Percentiles rank a stretch among this genome's conserved stretches.
Conservation (phyloP, 2,113 vertebrate species). For the Setophaga coronata region DNA sequence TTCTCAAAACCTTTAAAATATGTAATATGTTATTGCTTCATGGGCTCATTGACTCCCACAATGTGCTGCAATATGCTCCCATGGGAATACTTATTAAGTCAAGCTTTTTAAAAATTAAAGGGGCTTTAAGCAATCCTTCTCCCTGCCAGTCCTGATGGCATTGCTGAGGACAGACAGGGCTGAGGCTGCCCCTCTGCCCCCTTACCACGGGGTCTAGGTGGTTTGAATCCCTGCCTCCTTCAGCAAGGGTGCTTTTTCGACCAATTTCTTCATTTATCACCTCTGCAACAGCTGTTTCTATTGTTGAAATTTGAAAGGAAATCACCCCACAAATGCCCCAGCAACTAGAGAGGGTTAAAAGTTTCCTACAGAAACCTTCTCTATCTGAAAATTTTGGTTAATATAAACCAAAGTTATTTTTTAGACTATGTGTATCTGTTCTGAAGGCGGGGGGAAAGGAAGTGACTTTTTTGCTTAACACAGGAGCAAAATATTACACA, state of each 20-base stretch:
- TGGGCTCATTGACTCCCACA: neutral
- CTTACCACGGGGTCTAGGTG: neutral
- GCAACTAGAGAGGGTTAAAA: neutral
- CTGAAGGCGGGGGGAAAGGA: rapidly evolving
- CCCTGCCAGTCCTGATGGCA: neutral
- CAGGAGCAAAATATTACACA: neutral
- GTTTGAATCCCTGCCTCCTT: neutral
- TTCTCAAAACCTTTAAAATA: neutral
- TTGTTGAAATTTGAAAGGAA: neutral
- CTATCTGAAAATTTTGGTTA: neutral
- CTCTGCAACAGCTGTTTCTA: neutral
- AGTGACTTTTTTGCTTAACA: neutral
- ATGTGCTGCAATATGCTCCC: neutral
- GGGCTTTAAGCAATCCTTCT: neutral
- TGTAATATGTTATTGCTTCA: neutral
- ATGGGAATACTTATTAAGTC: neutral
- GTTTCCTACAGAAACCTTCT: neutral
- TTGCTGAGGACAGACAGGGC: neutral
- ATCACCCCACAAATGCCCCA: neutral
- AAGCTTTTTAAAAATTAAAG: neutral
- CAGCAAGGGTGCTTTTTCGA: neutral
- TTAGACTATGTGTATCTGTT: neutral
- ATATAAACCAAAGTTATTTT: neutral
- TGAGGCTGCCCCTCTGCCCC: neutral
- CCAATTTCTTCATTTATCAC: neutral